phyloP scores from a whole-genome alignment of 2,888 invertebrate species.

The Bombyx huttoni region DNA sequence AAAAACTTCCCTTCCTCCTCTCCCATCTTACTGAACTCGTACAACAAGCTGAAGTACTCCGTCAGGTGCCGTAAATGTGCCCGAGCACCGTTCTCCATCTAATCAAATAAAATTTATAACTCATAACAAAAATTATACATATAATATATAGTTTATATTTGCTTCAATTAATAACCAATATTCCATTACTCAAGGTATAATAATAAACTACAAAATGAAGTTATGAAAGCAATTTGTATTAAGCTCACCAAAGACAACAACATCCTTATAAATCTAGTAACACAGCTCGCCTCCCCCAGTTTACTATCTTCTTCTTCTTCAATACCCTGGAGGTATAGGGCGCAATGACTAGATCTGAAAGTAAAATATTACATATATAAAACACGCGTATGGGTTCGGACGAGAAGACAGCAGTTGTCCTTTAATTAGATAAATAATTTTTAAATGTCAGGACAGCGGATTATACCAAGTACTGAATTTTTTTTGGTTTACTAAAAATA shows the following conservation, averaged over 20 bases:
- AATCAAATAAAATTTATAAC: conserved; percentile 1
- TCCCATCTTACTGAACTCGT: conserved; percentile 96
- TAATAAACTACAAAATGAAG: too few species aligned
- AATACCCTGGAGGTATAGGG: conserved; percentile 74
- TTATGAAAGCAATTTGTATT: background rate
- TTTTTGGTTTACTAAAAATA: too few species aligned
- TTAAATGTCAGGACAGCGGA: background rate
- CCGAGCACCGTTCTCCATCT: conserved; percentile 90
- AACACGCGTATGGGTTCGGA: too few species aligned
- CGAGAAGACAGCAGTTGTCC: too few species aligned
- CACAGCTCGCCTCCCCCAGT: conserved; percentile 87
- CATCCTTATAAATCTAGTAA: conserved; percentile 92
- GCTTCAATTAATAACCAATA: too few species aligned
- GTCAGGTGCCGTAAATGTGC: conserved; percentile 89
- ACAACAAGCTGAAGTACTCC: conserved; percentile 92
- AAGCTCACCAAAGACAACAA: conserved; percentile 82
- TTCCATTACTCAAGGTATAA: too few species aligned
- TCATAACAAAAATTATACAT: background rate
- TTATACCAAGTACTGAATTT: background rate
- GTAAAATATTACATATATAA: too few species aligned
- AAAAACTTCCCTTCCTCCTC: conserved; percentile 93
- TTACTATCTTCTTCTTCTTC: conserved; percentile 71
- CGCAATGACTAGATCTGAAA: conserved; percentile 75
- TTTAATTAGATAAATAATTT: too few species aligned
- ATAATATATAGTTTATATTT: background rate